Evolutionary conservation across 2,888 invertebrate genomes (phyloP).

Genomic region (Drosophila atripex): DNA sequence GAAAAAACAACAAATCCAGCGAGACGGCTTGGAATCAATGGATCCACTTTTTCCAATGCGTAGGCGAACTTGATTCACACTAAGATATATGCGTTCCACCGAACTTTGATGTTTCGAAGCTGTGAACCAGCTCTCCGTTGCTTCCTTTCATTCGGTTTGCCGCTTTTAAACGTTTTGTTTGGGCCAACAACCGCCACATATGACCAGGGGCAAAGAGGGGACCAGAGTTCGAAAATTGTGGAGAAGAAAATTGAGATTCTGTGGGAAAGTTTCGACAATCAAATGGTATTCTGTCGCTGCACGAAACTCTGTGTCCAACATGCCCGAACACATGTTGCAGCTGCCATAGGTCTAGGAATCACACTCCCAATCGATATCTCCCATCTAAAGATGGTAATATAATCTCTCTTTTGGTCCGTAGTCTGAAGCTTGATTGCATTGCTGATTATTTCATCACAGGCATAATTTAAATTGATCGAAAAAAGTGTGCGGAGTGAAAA

Average conservation of each 20-base stretch:
- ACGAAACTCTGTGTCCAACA: conserved; percentile 61
- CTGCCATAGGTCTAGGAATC: conserved; percentile 45
- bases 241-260: conserved; percentile 59
- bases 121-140: conserved; percentile 38
- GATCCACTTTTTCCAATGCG: conserved; percentile 75
- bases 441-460: conserved; percentile 78
- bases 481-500: conserved; percentile 52
- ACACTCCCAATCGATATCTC: conserved; percentile 42
- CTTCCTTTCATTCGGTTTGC: conserved; percentile 22
- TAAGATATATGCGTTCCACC: conserved; percentile 79
- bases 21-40: conserved; percentile 69
- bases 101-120: conserved; percentile 75
- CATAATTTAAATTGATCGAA: conserved; percentile 72
- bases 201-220: neutral
- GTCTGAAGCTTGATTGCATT: conserved; percentile 68
- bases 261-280: conserved; percentile 77
- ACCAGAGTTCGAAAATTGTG: neutral
- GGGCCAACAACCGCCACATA: neutral
- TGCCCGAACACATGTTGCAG: conserved; percentile 67
- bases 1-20: conserved; percentile 41
- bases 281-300: conserved; percentile 71
- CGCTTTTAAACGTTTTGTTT: conserved; percentile 71
- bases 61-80: conserved; percentile 78
- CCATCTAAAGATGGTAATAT: conserved; percentile 54
- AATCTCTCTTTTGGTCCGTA: conserved; percentile 48